These are phyloP conservation scores for Tupaia tana DNA, from an alignment of 2,113 vertebrate species.

Conservation along the genomic window DNA sequence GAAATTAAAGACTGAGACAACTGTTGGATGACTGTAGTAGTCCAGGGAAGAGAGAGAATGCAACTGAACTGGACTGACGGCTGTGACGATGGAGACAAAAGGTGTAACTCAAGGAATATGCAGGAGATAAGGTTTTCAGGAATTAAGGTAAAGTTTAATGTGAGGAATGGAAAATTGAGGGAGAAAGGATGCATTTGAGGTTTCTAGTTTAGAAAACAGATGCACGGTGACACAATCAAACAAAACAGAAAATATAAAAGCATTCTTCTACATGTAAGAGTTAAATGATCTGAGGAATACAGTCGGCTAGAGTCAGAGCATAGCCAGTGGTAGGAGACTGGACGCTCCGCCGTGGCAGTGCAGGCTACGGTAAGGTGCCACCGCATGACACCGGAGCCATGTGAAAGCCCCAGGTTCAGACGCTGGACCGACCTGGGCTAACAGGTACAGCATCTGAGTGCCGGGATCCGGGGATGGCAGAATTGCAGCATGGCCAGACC, in stretches of 20 bases:
- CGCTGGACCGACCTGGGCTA: too few species aligned
- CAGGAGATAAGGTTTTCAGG: slow-evolving; percentile 24
- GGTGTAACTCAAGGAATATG: slow-evolving; percentile 24
- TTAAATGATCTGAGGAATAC: slow-evolving; percentile 15
- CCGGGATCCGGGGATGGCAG: too few species aligned
- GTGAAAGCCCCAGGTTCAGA: too few species aligned
- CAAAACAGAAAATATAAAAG: slow-evolving; percentile 20
- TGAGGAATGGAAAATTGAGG: background rate
- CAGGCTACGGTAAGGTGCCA: too few species aligned
- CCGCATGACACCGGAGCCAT: too few species aligned
- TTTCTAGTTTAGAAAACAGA: slow-evolving; percentile 34
- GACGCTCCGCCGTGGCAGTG: background rate
- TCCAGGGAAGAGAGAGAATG: background rate
- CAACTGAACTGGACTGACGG: background rate
- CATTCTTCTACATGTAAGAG: background rate
- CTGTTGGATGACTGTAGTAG: background rate
- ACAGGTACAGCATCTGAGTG: too few species aligned
- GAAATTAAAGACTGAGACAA: slow-evolving; percentile 45
- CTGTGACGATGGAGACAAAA: background rate
- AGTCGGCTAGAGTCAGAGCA: background rate
- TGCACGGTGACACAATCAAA: background rate
- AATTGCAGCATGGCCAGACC: too few species aligned
- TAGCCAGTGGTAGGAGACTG: background rate
- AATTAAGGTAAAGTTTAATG: background rate
- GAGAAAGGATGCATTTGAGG: background rate